Evolutionary conservation across 2,113 vertebrate genomes (phyloP).

Genomic region (Hippocampus comes): DNA sequence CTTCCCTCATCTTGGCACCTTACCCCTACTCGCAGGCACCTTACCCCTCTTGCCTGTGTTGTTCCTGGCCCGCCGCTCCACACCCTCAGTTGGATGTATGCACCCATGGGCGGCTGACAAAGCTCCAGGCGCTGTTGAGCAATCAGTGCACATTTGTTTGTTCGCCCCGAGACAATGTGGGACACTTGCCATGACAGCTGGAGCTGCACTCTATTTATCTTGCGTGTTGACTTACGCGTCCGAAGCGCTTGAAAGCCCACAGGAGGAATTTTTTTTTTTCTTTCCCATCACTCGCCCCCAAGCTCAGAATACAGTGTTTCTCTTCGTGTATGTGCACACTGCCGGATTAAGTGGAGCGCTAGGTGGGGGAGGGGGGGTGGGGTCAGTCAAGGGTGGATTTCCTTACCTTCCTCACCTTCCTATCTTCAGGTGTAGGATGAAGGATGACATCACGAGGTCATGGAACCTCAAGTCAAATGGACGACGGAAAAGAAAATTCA

Average conservation of each 20-base stretch:
- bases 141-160: slow-evolving; percentile 70
- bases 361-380: not conserved
- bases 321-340: slow-evolving; percentile 22
- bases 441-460: not conserved
- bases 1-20: no score
- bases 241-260: slow-evolving; percentile 36
- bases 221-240: slow-evolving; percentile 69
- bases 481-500: not conserved
- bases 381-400: slow-evolving; percentile 15
- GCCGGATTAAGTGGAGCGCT: slow-evolving; percentile 14
- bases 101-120: slow-evolving; percentile 51
- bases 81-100: slow-evolving; percentile 24
- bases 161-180: slow-evolving; percentile 58
- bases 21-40: not conserved
- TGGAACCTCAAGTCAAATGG: not conserved
- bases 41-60: not conserved
- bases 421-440: not conserved
- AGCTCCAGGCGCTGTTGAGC: slow-evolving; percentile 65
- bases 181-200: slow-evolving; percentile 70
- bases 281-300: slow-evolving; percentile 37
- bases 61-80: slow-evolving; percentile 8
- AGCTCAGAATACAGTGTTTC: slow-evolving; percentile 50
- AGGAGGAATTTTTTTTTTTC: slow-evolving; percentile 47
- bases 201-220: slow-evolving; percentile 68
- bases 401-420: slow-evolving; percentile 8